Base-by-base conservation (phyloP, 2,888 invertebrate genomes). In the Noctua pronuba region DNA sequence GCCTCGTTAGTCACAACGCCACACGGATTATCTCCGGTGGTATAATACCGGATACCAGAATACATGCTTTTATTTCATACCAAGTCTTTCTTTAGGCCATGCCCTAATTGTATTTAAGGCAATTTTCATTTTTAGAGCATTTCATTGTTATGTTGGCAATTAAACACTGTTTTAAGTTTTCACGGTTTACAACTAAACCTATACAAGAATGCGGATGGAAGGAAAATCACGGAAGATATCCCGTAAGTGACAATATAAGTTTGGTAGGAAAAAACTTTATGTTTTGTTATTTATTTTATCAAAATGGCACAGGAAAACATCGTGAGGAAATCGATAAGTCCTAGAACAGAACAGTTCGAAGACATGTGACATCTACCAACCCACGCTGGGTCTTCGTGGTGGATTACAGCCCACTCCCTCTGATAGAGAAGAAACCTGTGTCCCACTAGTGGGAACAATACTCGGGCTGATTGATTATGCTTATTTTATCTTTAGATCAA, bases 1-100 rank as follows among this genome's bases (percentile, higher is more conserved):
- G 90, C 76, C 83, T 90, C 91, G 90, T 92, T 92, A 91, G 91
- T 90, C 87, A 89, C 86, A 86, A 84, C 73, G 84, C 83, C 80
- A 75, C 75, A 75, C 75, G 88, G 87, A 88, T 90, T 89, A 91
- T 87, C 84, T 84, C 70, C 72, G 38, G 77, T 75, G 77, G 80
- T 75, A 88, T 90, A 85, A 85, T 88, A 84, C 75, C 73, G 65
- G 58, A 85, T 89, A 86, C 80, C 75, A 60, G 58, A 83, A 83
- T 86, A 79, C 68, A 62, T 73, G 75, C 67, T 71, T 73, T 71
- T 77, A 75, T 74, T 73, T 72, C 67, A 72, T 58, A 31, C 68
- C 49, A 38, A 49, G 62, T 78, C n/a, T 62, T 49, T 68, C 18
- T 79, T 75, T 79, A 62, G 41, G 58, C 16, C 13, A 52, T 31